phyloP scores from a whole-genome alignment of 1,140 invertebrate genomes.

The Tetramorium parvispinum region DNA sequence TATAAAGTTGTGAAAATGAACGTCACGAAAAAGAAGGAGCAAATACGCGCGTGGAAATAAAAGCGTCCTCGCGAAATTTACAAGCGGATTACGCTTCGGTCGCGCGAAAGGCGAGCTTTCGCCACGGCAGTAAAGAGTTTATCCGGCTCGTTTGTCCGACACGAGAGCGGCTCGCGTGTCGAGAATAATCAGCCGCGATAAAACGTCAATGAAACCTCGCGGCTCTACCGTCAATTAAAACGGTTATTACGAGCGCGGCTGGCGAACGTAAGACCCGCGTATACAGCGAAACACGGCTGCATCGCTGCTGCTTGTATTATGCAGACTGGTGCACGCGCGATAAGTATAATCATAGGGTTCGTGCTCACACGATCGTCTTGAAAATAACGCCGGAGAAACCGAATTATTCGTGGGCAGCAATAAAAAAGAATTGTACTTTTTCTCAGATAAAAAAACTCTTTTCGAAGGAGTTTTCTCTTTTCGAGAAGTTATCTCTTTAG shows the following conservation, averaged over 20 bases:
- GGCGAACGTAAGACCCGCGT: not conserved
- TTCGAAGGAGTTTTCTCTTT: not conserved
- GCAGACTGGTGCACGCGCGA: not conserved
- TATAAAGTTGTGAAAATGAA: conserved; percentile 1
- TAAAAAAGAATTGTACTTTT: not conserved
- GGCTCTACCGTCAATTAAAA: conserved; percentile 42
- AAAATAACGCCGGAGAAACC: not conserved
- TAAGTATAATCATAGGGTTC: conserved; percentile 13
- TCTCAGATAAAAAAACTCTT: not conserved
- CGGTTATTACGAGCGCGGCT: conserved; percentile 31
- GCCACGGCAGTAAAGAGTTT: conserved; percentile 42
- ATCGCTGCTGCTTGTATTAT: conserved; percentile 12
- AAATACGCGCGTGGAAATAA: not conserved
- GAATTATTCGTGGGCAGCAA: not conserved
- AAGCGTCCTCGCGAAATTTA: conserved; percentile 36
- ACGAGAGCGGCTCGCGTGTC: conserved; percentile 44
- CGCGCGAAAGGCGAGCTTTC: conserved; percentile 39
- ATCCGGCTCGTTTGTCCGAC: conserved; percentile 42
- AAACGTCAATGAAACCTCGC: conserved; percentile 48
- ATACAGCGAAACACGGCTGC: not conserved
- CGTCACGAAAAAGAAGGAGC: not conserved
- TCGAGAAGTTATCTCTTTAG: too few species aligned
- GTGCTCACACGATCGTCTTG: not conserved
- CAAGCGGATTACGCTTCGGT: conserved; percentile 30
- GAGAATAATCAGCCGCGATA: conserved; percentile 51